Percentiles rank a stretch among this genome's conserved stretches.
phyloP scores from a whole-genome alignment of 2,888 invertebrate genomes.

The Podotricha telesiphe region DNA sequence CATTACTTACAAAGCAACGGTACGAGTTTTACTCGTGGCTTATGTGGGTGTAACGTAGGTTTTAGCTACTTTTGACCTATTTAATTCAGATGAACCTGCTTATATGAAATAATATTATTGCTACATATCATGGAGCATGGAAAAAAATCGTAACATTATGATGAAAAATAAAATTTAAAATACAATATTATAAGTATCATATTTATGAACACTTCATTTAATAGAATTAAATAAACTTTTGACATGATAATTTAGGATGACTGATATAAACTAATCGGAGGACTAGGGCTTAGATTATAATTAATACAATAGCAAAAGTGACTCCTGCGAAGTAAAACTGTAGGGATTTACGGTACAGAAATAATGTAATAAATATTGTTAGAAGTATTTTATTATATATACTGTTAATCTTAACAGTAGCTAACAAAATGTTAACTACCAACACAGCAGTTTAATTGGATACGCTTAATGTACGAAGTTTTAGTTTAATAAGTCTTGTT shows the following conservation, averaged over 20 bases:
- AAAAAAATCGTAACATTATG: neutral
- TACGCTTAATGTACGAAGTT: neutral
- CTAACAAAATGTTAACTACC: neutral
- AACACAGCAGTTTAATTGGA: neutral
- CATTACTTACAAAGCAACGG: neutral
- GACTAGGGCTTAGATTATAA: too few relatives aligned
- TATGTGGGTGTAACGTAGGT: slow-evolving; percentile 17
- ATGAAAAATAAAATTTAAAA: too few relatives aligned
- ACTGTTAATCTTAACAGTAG: neutral
- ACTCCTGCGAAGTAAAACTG: too few relatives aligned
- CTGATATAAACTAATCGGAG: too few relatives aligned
- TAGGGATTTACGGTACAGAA: neutral
- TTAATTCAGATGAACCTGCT: neutral
- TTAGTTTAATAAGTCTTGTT: neutral
- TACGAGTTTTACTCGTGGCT: neutral
- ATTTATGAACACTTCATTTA: too few relatives aligned
- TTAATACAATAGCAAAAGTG: too few relatives aligned
- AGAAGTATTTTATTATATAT: neutral
- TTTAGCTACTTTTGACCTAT: slow-evolving; percentile 20
- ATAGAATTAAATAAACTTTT: too few relatives aligned
- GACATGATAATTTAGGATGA: too few relatives aligned
- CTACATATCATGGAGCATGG: neutral
- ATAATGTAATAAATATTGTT: neutral
- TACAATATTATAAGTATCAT: too few relatives aligned
- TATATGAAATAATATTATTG: slow-evolving; percentile 1